These are phyloP conservation scores for Meloidogyne hapla DNA, from an alignment of 1,140 invertebrate genomes.

Conservation along the genomic window DNA sequence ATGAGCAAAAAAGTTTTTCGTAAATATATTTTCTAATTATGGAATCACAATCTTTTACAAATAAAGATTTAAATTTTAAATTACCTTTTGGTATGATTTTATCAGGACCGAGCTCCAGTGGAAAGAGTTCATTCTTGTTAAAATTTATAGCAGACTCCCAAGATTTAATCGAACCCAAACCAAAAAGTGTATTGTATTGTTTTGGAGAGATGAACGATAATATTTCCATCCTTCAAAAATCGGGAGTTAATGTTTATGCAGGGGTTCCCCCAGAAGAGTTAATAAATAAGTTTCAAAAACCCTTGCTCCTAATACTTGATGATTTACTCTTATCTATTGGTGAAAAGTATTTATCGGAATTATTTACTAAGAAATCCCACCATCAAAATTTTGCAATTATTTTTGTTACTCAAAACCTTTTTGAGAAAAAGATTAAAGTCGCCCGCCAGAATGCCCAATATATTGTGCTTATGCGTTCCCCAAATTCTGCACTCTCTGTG, in stretches of 20 bases:
- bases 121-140: slow-evolving; percentile 21
- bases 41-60: not conserved
- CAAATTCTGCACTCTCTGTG: slow-evolving; percentile 12
- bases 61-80: slow-evolving; percentile 25
- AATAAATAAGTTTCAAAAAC: not conserved
- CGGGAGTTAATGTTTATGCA: slow-evolving; percentile 18
- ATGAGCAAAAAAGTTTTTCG: not conserved
- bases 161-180: slow-evolving; percentile 6
- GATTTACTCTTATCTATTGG: slow-evolving; percentile 7
- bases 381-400: slow-evolving; percentile 24
- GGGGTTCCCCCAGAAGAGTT: slow-evolving; percentile 20
- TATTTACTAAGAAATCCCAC: slow-evolving; percentile 21
- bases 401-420: slow-evolving; percentile 17
- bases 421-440: slow-evolving; percentile 14
- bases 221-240: slow-evolving; percentile 20
- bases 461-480: slow-evolving; percentile 21
- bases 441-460: slow-evolving; percentile 24
- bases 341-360: slow-evolving; percentile 1
- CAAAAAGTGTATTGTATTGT: slow-evolving; percentile 1
- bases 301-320: slow-evolving; percentile 18
- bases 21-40: slow-evolving; percentile 6
- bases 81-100: slow-evolving; percentile 24
- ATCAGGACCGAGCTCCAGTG: slow-evolving; percentile 4
- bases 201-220: slow-evolving; percentile 22
- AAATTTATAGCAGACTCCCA: slow-evolving; percentile 26